phyloP scores from a whole-genome alignment of 1,140 invertebrate genomes.

The Zaprionus nigranus region DNA sequence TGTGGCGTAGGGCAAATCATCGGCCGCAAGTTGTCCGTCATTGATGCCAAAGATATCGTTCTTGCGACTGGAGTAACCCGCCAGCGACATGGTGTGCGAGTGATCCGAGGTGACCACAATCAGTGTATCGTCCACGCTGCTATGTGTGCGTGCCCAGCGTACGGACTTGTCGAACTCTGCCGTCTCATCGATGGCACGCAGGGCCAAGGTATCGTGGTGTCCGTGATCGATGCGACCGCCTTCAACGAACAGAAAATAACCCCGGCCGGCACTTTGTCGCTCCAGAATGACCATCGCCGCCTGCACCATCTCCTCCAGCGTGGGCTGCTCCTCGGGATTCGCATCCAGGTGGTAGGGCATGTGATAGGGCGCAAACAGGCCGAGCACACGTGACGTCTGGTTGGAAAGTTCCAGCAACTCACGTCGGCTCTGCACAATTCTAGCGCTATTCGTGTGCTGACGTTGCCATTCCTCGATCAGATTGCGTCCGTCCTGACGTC shows the following conservation, averaged over 20 bases:
- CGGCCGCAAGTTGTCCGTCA: constrained; percentile 65
- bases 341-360: constrained; percentile 86
- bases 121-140: constrained; percentile 87
- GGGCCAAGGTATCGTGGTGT: constrained; percentile 88
- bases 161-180: constrained; percentile 89
- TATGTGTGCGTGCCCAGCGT: constrained; percentile 86
- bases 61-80: constrained; percentile 89
- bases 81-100: constrained; percentile 88
- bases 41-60: constrained; percentile 88
- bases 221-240: constrained; percentile 90
- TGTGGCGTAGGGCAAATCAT: constrained; percentile 87
- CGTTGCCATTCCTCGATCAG: constrained; percentile 89
- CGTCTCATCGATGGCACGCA: constrained; percentile 89
- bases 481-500: constrained; percentile 89
- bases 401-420: constrained; percentile 85
- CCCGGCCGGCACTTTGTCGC: constrained; percentile 89
- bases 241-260: constrained; percentile 88
- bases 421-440: constrained; percentile 88
- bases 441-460: constrained; percentile 82
- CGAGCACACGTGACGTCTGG: constrained; percentile 84
- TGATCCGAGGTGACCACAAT: constrained; percentile 90
- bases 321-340: constrained; percentile 88
- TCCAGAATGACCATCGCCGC: constrained; percentile 89
- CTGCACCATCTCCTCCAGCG: constrained; percentile 91
- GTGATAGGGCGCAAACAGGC: constrained; percentile 86